These are phyloP conservation scores for Hippocampus guttulatus DNA, from an alignment of 2,113 vertebrate species.

Conservation along the genomic window DNA sequence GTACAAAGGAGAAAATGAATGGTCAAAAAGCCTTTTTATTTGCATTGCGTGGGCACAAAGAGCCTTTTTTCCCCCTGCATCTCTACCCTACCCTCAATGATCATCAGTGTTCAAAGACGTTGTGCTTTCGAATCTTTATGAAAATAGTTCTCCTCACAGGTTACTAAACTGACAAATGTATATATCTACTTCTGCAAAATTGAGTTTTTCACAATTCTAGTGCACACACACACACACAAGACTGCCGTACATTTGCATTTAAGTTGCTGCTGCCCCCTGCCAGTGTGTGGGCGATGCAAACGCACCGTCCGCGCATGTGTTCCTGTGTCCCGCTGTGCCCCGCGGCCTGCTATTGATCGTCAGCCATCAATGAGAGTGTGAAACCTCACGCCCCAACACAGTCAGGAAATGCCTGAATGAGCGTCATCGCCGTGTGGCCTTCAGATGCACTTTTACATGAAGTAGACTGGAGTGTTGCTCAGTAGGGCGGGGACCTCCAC, in stretches of 20 bases:
- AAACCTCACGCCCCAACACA: constrained; percentile 5
- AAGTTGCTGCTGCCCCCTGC: constrained; percentile 13
- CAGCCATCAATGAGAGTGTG: constrained; percentile 30
- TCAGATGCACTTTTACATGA: background rate
- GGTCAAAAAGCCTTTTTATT: constrained; percentile 33
- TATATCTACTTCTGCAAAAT: background rate
- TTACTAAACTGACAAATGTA: background rate
- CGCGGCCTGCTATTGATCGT: constrained; percentile 29
- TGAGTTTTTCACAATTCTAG: background rate
- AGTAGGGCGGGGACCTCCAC: background rate
- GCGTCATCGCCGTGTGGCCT: background rate
- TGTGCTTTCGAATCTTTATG: background rate
- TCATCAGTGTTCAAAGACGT: background rate
- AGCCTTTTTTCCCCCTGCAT: constrained; percentile 30
- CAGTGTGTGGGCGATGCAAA: constrained; percentile 24
- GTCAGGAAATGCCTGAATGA: background rate
- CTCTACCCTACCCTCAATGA: constrained; percentile 37
- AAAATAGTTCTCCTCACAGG: background rate
- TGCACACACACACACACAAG: no score
- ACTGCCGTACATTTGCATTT: background rate
- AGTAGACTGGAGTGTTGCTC: background rate
- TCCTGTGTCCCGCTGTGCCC: background rate
- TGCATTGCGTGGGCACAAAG: constrained; percentile 55
- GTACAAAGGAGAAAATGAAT: constrained; percentile 47
- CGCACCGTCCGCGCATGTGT: background rate